Conservation (phyloP, 2,888 invertebrate species). For the Yponomeuta malinellus region DNA sequence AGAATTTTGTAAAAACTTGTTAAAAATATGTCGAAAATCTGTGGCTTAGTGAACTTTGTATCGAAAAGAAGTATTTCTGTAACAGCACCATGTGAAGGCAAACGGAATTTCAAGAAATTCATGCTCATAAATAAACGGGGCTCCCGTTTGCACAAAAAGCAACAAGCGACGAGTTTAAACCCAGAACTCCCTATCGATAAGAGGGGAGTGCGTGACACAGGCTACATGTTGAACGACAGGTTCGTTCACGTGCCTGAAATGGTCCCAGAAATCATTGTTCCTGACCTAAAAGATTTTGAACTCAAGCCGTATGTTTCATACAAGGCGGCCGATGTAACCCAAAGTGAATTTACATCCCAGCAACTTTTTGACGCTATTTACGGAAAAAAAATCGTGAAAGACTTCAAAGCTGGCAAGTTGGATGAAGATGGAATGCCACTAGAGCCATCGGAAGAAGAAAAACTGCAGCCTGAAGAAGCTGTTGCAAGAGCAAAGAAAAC, state of each 20-base stretch:
- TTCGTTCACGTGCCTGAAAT: slow-evolving; percentile 86
- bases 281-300: slow-evolving; percentile 87
- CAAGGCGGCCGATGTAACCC: slow-evolving; percentile 82
- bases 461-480: slow-evolving; percentile 83
- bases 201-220: slow-evolving; percentile 81
- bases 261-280: slow-evolving; percentile 94
- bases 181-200: slow-evolving; percentile 81
- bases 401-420: slow-evolving; percentile 82
- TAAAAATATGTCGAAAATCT: slow-evolving; percentile 53
- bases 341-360: slow-evolving; percentile 88
- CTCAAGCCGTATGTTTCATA: slow-evolving; percentile 97
- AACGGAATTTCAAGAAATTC: slow-evolving; percentile 90
- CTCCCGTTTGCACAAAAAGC: slow-evolving; percentile 77
- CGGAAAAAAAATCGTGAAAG: slow-evolving; percentile 84
- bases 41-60: slow-evolving; percentile 45
- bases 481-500: slow-evolving; percentile 80
- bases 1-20: neutral
- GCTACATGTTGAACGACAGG: slow-evolving; percentile 72
- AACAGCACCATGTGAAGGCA: slow-evolving; percentile 73
- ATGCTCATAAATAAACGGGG: slow-evolving; percentile 85
- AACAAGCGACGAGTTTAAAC: slow-evolving; percentile 72
- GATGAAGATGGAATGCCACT: slow-evolving; percentile 80
- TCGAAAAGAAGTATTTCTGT: slow-evolving; percentile 54
- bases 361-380: slow-evolving; percentile 90
- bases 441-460: slow-evolving; percentile 84